Conservation (phyloP, 2,113 vertebrate genomes). For the Falco punctatus region DNA sequence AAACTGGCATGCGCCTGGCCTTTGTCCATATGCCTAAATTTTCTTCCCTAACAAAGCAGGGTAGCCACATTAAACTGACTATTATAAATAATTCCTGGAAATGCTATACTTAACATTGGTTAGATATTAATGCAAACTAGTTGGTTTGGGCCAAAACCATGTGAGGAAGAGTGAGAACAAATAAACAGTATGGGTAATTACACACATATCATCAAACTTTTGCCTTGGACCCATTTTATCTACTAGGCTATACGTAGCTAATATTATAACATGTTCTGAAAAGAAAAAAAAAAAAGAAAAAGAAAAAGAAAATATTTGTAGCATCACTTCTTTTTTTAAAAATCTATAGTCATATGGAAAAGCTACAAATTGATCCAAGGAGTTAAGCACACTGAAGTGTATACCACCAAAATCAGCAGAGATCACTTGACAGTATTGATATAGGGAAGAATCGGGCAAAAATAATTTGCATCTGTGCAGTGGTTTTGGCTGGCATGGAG, state of each 20-base stretch:
- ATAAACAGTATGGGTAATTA: not conserved
- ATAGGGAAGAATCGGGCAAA: not conserved
- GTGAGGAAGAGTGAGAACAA: not conserved
- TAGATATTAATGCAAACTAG: not conserved
- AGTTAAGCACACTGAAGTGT: not conserved
- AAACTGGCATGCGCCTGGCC: not conserved
- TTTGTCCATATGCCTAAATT: not conserved
- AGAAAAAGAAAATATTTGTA: not conserved
- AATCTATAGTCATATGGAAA: not conserved
- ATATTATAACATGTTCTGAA: not conserved
- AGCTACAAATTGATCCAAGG: not conserved
- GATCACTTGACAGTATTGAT: not conserved
- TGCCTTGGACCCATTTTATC: not conserved
- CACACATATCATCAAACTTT: not conserved
- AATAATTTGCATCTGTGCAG: not conserved
- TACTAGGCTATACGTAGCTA: not conserved
- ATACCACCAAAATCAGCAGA: not conserved
- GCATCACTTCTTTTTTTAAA: not conserved
- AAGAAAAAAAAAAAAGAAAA: not conserved
- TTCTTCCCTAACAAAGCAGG: not conserved
- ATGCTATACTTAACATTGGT: not conserved
- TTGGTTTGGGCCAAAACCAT: not conserved
- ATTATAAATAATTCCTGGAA: not conserved
- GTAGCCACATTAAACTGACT: not conserved
- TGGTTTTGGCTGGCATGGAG: not conserved